phyloP scores from a whole-genome alignment of 2,113 vertebrate species.

The Platysternon megacephalum region DNA sequence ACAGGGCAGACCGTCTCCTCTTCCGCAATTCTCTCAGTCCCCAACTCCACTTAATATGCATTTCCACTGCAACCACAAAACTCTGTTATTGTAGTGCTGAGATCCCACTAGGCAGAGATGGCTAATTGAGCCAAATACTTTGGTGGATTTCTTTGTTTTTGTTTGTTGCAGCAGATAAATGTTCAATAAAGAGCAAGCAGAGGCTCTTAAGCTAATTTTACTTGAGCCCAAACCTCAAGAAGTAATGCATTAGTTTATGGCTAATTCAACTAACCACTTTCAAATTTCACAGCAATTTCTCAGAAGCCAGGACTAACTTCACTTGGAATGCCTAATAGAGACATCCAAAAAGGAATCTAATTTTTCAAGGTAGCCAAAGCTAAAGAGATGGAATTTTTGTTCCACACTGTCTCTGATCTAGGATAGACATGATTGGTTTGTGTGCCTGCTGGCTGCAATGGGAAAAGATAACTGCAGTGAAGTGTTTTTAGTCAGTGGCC shows the following conservation, averaged over 20 bases:
- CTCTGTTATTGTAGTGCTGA: neutral
- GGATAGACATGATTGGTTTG: neutral
- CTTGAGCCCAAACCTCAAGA: neutral
- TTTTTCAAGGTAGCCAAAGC: neutral
- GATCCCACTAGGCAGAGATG: slow-evolving; percentile 5
- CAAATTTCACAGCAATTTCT: neutral
- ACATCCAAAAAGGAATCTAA: neutral
- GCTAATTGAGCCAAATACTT: neutral
- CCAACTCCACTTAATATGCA: neutral
- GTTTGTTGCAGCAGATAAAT: neutral
- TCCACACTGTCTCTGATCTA: neutral
- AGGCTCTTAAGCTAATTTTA: neutral
- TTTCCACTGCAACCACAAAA: neutral
- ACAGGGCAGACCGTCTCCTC: neutral
- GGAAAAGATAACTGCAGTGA: neutral
- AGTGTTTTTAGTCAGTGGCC: neutral
- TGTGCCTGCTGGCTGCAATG: neutral
- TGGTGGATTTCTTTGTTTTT: neutral
- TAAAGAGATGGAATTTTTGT: neutral
- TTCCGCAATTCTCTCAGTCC: neutral
- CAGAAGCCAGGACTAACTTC: neutral
- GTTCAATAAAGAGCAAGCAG: neutral
- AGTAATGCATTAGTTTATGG: neutral
- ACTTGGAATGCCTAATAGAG: neutral
- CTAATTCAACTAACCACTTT: neutral